These are phyloP conservation scores for Drosophila robusta DNA, from an alignment of 2,888 invertebrate genomes.

Conservation along the genomic window DNA sequence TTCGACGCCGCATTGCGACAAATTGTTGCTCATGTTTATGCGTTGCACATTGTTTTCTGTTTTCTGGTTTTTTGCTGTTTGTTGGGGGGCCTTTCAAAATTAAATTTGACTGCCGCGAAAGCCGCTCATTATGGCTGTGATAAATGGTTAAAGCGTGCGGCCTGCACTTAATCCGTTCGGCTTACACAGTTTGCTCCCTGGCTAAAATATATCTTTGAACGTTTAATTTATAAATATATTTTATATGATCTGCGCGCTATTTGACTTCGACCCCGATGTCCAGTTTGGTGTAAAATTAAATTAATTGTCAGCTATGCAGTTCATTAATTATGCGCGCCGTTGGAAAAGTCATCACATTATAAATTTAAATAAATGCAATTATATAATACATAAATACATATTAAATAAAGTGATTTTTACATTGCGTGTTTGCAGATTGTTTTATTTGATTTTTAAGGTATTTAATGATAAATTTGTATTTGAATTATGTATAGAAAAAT, in stretches of 20 bases:
- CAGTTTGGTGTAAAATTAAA: slow-evolving; percentile 16
- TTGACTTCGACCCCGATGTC: not conserved
- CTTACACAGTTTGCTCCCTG: slow-evolving; percentile 7
- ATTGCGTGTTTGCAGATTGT: slow-evolving; percentile 23
- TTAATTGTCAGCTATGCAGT: slow-evolving; percentile 35
- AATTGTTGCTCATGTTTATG: slow-evolving; percentile 39
- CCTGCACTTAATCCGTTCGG: slow-evolving; percentile 50
- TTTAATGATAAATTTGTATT: slow-evolving; percentile 10
- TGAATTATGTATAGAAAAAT: slow-evolving; percentile 9
- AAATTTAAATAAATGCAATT: slow-evolving; percentile 26
- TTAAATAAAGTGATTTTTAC: slow-evolving; percentile 15
- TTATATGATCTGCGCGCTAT: slow-evolving; percentile 4
- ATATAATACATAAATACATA: slow-evolving; percentile 8
- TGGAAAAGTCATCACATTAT: slow-evolving; percentile 24
- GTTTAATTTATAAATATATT: slow-evolving; percentile 17
- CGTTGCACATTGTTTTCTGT: slow-evolving; percentile 8
- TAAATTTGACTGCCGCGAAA: slow-evolving; percentile 48
- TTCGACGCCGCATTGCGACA: slow-evolving; percentile 60
- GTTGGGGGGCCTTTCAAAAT: slow-evolving; percentile 15
- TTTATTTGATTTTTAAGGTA: not conserved
- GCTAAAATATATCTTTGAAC: slow-evolving; percentile 1
- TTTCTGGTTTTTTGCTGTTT: not conserved
- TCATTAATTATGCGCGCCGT: slow-evolving; percentile 43
- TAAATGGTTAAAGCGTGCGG: slow-evolving; percentile 49
- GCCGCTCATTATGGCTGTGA: slow-evolving; percentile 50